Evolutionary conservation across 2,113 vertebrate species (phyloP), one percentile per base, ranked within the genome.

Genomic region (Anolis sagrei): DNA sequence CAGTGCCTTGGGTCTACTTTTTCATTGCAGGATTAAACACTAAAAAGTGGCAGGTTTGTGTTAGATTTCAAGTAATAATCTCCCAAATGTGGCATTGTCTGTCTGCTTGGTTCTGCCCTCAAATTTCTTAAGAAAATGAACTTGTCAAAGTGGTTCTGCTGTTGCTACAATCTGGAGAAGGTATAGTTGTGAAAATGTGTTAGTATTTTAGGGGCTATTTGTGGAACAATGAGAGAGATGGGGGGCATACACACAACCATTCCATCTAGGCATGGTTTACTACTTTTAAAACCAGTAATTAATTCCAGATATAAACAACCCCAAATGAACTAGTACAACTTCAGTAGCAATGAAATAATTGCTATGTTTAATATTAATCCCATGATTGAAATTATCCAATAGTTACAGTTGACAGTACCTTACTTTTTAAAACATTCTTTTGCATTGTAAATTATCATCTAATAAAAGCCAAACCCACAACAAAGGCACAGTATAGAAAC

Each of bases 251-350:
- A 49, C 0, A 0, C 34, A 87, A 84, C 25, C 58, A 83, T 90
- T 89, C 86, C 90, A 87, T 90, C 66, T 79, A 90, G 91, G 79
- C 16, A 86, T n/a, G 86, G 68, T 88, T 82, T 85, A n/a, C 70
- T 62, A 34, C 64, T 91, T 80, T 76, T 64, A 64, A 91, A 90
- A 91, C 68, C 25, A 72, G 27, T 51, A 69, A 83, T 51, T 49
- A 29, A 58, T 88, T 48, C 81, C 58, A 87, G 87, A 66, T 69
- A 73, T 76, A 91, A 62, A 90, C 87, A 58, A 72, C 27, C 10
- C 83, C 82, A 77, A 88, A 23, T 61, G 14, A 89, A 89, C 25
- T 0, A 1, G 79, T 87, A 83, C 77, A 90, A 85, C 11, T 90
- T 88, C 87, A 92, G 29, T 44, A 84, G 32, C 1, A 73, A 79